Evolutionary conservation across 2,888 invertebrate species (phyloP), one percentile per base, ranked within the genome.

Genomic region (Psylliodes chrysocephalus): DNA sequence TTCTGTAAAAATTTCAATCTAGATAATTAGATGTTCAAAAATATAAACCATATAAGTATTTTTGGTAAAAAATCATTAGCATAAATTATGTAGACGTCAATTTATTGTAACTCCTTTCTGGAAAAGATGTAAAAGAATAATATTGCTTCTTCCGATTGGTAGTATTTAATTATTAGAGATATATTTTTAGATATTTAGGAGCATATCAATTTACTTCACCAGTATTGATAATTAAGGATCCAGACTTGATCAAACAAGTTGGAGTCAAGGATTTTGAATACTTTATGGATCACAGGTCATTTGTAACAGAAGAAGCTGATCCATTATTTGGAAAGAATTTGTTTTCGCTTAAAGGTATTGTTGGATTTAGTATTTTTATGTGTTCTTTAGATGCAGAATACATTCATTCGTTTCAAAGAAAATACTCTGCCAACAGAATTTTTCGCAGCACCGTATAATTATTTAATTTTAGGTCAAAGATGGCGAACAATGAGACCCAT

Each of bases 231-330:
- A 68, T 88, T 0, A 75, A 85, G 63, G 87, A 88, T 75, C 83
- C 86, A 7, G 87, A 88, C 5, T 73, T 89, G 14, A 85, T 89
- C 6, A 88, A 87, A 76, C 81, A 84, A 28, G 78, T 88, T 12
- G 82, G 85, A 60, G 84, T 87, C 19, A 83, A 86, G 62, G 87
- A 88, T 73, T 87, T 87, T 75, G 87, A 88, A 59, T 81, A 86
- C 76, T 88, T 88, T 71, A 81, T 84, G n/a, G 86, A 88, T 60
- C 79, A 78, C 47, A 60, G 60, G 19, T 8, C 51, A 8, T 69
- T 75, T 54, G 54, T 76, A 33, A 64, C 73, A 7, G 79, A 83
- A 8, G 74, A 79, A 0, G 71, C 71, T 1, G 87, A 72, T 63
- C 82, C 84, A 0, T 70, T 88, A 1, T 86, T 87, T 69, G 84